Conservation (phyloP, 2,888 invertebrate genomes). For the Caradrina kadenii region DNA sequence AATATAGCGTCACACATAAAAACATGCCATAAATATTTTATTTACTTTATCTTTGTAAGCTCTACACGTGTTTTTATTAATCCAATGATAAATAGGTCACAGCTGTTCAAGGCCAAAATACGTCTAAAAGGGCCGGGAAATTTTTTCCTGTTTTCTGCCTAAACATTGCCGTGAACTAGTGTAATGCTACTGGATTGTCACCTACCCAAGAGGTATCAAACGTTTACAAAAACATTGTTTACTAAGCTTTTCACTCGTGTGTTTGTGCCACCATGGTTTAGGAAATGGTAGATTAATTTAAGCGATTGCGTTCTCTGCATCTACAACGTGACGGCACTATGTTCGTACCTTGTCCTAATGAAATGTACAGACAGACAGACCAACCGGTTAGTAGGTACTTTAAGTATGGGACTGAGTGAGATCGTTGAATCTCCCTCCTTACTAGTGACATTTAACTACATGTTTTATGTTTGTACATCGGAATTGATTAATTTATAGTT, state of each 20-base stretch:
- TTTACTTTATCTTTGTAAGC: conserved; percentile 42
- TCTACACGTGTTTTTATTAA: conserved; percentile 27
- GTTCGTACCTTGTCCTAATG: conserved; percentile 30
- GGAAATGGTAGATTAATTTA: conserved; percentile 50
- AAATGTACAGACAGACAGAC: conserved; percentile 29
- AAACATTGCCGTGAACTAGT: conserved; percentile 23
- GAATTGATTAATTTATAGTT: conserved; percentile 68
- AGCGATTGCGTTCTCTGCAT: conserved; percentile 49
- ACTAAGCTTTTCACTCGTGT: conserved; percentile 43
- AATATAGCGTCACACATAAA: conserved; percentile 59
- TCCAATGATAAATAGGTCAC: conserved; percentile 26
- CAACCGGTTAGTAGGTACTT: conserved; percentile 35
- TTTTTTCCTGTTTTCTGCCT: background rate
- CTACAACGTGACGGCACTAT: conserved; percentile 18
- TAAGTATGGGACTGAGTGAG: conserved; percentile 39
- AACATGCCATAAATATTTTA: conserved; percentile 51
- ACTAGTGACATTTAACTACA: conserved; percentile 61
- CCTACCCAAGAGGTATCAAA: conserved; percentile 15
- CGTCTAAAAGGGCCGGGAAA: background rate
- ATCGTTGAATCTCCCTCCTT: conserved; percentile 44
- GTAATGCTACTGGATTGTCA: conserved; percentile 14
- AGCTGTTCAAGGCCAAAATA: conserved; percentile 36
- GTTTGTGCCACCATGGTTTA: conserved; percentile 46
- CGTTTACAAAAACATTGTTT: conserved; percentile 49
- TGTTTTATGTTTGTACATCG: conserved; percentile 62